phyloP scores from a whole-genome alignment of 2,888 invertebrate genomes.

The Phorcus lineatus region DNA sequence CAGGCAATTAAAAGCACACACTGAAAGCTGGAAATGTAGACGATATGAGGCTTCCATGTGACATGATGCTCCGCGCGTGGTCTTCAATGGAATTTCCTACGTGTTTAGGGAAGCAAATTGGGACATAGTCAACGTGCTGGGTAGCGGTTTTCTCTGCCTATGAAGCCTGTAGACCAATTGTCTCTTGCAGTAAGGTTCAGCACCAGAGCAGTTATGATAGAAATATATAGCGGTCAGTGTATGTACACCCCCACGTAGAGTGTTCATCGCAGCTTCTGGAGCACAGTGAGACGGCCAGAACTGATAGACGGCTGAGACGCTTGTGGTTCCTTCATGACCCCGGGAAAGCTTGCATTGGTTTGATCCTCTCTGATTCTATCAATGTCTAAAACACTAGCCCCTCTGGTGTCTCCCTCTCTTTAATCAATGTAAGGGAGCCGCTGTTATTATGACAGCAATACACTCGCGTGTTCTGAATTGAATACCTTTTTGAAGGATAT shows the following conservation, averaged over 20 bases:
- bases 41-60: background rate
- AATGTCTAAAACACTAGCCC: too few relatives aligned
- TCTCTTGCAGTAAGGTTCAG: background rate
- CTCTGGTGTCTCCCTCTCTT: too few relatives aligned
- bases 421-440: too few relatives aligned
- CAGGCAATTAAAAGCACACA: background rate
- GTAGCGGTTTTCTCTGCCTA: background rate
- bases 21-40: background rate
- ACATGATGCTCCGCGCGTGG: background rate
- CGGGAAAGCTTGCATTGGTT: too few relatives aligned
- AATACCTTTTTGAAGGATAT: too few relatives aligned
- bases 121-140: background rate
- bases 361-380: too few relatives aligned
- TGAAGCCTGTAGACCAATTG: background rate
- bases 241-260: background rate
- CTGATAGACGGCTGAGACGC: too few relatives aligned
- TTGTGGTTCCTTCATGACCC: too few relatives aligned
- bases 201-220: background rate
- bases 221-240: background rate
- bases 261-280: background rate
- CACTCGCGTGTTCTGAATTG: too few relatives aligned
- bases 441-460: too few relatives aligned
- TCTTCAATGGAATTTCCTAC: conserved; percentile 7
- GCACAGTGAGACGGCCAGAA: too few relatives aligned
- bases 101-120: background rate